Base-by-base conservation (phyloP, 1,140 invertebrate species). In the Antheraea pernyi region DNA sequence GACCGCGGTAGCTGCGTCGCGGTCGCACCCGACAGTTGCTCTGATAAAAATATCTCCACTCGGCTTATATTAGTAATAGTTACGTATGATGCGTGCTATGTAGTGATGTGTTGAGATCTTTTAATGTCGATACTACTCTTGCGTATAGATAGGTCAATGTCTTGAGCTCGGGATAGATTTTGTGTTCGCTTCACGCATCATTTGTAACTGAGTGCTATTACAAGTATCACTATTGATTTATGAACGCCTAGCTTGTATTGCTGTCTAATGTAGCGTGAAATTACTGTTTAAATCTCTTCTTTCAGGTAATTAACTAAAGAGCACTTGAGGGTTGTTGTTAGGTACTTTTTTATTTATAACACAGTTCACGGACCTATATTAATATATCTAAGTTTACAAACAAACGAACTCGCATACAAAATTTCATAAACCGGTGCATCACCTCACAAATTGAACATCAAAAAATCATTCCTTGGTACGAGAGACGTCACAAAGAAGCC, bases 101-200 rank as follows among this genome's bases (percentile, higher is more conserved):
- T 70, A 68, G 36, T 61, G 19, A 46, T 67, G 58, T 59, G 53
- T 68, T 48, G 61, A 67, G 75, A 73, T 74, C 72, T 81, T 81
- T 78, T 79, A 81, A 76, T 77, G 72, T 69, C 70, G 76, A 74
- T 75, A 77, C 66, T 53, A 74, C 53, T 80, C 75, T 76, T 72
- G 73, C 81, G 78, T 75, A 81, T 75, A 87, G 86, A 83, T 86
- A 82, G 88, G 88, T 91, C 88, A 91, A 91, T 91, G 87, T 91
- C 88, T 84, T 69, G 79, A 71, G 19, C 13, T 61, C 19, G 19
- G 60, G 19, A 61, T 61, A 22, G 60, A 53, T 53, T 53, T 53
- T 53, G 46, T 13, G 16, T n/a, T 53, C 46, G 46, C 46, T 53
- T 53, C 46, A 53, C 46, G 13, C 13, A 53, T 53, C 46, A 53